These are phyloP conservation scores for Columba janthina DNA, from an alignment of 2,113 vertebrate species.

Conservation along the genomic window DNA sequence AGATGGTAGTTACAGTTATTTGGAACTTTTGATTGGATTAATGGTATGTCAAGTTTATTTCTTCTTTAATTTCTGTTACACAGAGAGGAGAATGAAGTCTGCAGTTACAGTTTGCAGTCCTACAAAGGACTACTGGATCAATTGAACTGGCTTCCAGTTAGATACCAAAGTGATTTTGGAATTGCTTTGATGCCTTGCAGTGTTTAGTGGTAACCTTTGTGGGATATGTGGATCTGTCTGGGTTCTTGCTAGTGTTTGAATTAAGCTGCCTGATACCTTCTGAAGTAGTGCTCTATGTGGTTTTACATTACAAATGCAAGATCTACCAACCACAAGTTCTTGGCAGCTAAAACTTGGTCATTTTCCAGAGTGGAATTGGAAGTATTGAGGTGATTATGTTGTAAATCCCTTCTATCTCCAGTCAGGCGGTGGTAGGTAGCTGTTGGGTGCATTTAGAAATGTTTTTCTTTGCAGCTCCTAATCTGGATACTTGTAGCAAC, in stretches of 20 bases:
- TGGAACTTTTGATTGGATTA: background rate
- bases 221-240: background rate
- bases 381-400: background rate
- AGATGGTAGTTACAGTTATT: background rate
- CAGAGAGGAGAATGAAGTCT: background rate
- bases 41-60: background rate
- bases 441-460: background rate
- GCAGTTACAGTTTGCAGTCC: background rate
- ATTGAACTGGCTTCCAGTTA: background rate
- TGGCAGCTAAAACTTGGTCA: background rate
- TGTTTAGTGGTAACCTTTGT: background rate
- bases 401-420: background rate
- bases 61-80: background rate
- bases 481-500: background rate
- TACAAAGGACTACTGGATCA: background rate
- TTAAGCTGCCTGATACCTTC: background rate
- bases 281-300: background rate
- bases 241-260: background rate
- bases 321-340: background rate
- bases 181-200: background rate
- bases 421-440: background rate
- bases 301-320: background rate
- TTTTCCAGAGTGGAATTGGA: background rate
- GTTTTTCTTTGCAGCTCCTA: background rate
- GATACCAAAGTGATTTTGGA: background rate